These are phyloP conservation scores for Ispidina picta DNA, from an alignment of 2,797 vertebrate genomes.

Conservation along the genomic window DNA sequence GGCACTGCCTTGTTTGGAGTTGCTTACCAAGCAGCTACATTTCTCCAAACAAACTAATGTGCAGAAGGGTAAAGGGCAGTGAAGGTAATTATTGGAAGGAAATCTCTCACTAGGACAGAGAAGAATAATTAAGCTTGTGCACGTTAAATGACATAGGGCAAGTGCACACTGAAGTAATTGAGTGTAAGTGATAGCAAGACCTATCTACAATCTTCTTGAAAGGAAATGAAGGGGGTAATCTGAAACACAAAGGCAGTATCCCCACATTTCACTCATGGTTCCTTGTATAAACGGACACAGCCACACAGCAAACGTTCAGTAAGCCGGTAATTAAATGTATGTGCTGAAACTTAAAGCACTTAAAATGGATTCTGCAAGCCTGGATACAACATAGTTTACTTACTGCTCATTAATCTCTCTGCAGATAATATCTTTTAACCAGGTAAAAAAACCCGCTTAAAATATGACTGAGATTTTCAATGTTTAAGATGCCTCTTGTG, in stretches of 20 bases:
- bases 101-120: constrained; percentile 78
- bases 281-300: constrained; percentile 17
- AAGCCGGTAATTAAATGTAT: constrained; percentile 70
- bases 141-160: constrained; percentile 69
- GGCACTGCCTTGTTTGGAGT: constrained; percentile 69
- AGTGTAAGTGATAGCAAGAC: constrained; percentile 63
- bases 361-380: constrained; percentile 63
- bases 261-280: constrained; percentile 26
- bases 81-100: constrained; percentile 79
- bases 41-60: constrained; percentile 76
- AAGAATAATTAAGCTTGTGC: constrained; percentile 72
- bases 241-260: constrained; percentile 45
- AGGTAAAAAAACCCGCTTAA: background rate
- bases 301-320: background rate
- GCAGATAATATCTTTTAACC: background rate
- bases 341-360: constrained; percentile 64
- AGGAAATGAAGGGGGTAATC: constrained; percentile 65
- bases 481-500: background rate
- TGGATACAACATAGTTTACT: constrained; percentile 23
- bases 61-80: constrained; percentile 77
- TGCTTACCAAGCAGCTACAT: constrained; percentile 71
- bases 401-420: background rate
- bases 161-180: constrained; percentile 61
- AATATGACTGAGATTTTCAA: background rate
- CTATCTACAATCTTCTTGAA: constrained; percentile 44